Base-by-base conservation (phyloP, 2,113 vertebrate genomes). In the Takifugu flavidus region DNA sequence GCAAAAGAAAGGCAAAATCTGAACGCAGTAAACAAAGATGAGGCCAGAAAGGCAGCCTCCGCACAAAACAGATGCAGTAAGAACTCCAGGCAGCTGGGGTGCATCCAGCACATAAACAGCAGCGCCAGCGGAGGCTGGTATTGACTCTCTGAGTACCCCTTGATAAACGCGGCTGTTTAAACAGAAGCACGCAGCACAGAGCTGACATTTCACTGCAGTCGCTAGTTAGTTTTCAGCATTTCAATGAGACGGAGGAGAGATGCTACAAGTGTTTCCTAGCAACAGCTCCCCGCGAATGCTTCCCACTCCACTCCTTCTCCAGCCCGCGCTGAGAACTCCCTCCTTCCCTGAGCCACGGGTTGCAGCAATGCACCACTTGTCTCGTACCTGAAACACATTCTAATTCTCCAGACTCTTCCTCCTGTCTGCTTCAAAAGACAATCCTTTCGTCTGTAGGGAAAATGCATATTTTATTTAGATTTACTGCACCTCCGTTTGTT, bases 261-360 rank as follows among this genome's bases (percentile, higher is more conserved):
- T 86, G 89, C 89, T 81, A 91, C 89, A 91, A 90, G 89, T 91
- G 90, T 91, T 86, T 90, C 89, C 89, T 91, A 91, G 90, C 90
- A 91, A 91, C 90, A 88, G 88, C 80, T 80, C 8, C 42, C 80
- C 71, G 82, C 74, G 74, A 77, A 68, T 76, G 25, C 61, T 55
- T 56, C 67, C 53, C 66, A 49, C 75, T 51, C 59, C 50, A 10
- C 57, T 34, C 58, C 53, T 25, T 5, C 68, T 57, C 49, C 20
- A 20, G 20, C 20, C 20, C 20, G 20, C 20, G 20, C 20, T 27
- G 50, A 44, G 50, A 75, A 73, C 70, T 69, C 72, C 74, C 77
- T 77, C 80, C 72, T 72, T 84, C 42, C 53, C 72, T 49, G 56
- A 76, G 83, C 78, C 77, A 63, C 46, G 69, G 75, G 82, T 78